Conservation (phyloP, 2,113 vertebrate genomes). For the Caranx melampygus region DNA sequence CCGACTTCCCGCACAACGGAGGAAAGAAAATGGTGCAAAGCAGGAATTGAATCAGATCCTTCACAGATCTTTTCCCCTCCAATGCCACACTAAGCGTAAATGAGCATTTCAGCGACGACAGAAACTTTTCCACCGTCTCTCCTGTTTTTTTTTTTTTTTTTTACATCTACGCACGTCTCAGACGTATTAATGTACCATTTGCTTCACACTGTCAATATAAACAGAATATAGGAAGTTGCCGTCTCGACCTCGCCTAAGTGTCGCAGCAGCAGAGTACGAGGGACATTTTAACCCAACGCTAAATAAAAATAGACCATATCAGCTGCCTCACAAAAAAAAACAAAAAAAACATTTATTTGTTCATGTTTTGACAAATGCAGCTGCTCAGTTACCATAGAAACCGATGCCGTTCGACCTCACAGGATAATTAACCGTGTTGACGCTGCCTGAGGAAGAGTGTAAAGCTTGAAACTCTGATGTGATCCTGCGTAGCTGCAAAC, state of each 20-base stretch:
- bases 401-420: too few relatives aligned
- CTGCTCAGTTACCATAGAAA: too few relatives aligned
- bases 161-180: too few relatives aligned
- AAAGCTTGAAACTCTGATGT: background rate
- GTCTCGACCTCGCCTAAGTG: background rate
- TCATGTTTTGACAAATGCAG: background rate
- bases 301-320: background rate
- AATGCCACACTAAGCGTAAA: slow-evolving; percentile 8
- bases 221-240: slow-evolving; percentile 4
- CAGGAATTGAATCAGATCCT: background rate
- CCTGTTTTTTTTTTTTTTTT: too few relatives aligned
- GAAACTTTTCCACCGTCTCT: background rate
- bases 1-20: background rate
- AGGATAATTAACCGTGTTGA: background rate
- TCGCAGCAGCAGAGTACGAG: background rate
- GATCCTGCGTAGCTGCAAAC: background rate
- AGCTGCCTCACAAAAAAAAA: background rate
- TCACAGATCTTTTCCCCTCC: background rate
- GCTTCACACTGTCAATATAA: background rate
- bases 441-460: background rate
- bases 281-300: background rate
- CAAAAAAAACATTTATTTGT: background rate
- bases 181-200: too few relatives aligned
- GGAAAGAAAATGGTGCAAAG: slow-evolving; percentile 17
- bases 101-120: slow-evolving; percentile 19